These are phyloP conservation scores for Squalus acanthias DNA, from an alignment of 2,797 vertebrate species.

Conservation along the genomic window DNA sequence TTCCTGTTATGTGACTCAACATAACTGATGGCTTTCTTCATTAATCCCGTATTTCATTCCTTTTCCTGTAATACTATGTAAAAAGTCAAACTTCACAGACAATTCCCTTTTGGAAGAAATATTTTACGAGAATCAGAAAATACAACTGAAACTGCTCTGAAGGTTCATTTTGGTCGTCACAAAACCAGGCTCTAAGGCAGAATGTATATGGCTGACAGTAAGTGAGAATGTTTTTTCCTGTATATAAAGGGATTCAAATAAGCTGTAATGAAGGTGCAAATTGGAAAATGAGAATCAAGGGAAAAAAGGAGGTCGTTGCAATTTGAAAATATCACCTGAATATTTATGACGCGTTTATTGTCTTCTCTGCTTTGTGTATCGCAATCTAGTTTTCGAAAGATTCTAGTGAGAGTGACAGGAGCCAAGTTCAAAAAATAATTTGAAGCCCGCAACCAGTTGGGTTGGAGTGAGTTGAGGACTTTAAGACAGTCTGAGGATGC, in stretches of 20 bases:
- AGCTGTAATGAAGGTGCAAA: not conserved
- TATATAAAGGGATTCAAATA: not conserved
- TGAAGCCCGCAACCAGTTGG: not conserved
- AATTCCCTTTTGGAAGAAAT: not conserved
- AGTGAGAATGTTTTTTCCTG: not conserved
- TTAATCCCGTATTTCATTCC: not conserved
- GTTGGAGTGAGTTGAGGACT: not conserved
- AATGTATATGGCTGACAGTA: not conserved
- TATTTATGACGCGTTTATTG: not conserved
- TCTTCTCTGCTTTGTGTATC: not conserved
- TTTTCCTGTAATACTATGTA: not conserved
- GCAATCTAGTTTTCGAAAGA: not conserved
- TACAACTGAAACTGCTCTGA: not conserved
- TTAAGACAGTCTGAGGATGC: not conserved
- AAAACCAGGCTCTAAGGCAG: not conserved
- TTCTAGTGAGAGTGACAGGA: not conserved
- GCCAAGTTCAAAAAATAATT: not conserved
- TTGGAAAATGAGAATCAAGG: not conserved
- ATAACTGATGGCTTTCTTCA: not conserved
- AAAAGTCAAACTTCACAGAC: not conserved
- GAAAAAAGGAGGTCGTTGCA: not conserved
- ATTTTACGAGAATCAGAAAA: not conserved
- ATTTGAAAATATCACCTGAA: not conserved
- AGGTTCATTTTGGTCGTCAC: not conserved
- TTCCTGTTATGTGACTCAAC: not conserved